Conservation (phyloP, 2,888 invertebrate genomes). For the Rhimphoctona megacephalus region DNA sequence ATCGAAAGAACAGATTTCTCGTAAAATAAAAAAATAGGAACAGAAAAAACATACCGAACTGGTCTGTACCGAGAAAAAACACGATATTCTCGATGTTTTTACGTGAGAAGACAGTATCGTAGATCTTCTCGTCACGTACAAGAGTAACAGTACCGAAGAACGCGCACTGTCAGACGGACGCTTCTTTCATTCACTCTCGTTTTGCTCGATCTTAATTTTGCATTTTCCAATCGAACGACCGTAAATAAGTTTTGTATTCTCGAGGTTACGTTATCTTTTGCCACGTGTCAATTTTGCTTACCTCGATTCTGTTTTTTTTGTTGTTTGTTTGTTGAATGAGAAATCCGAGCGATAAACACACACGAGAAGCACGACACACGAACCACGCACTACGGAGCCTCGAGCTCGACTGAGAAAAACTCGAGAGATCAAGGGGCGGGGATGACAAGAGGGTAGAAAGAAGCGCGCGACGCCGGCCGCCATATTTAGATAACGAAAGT, state of each 20-base stretch:
- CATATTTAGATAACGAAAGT: constrained; percentile 49
- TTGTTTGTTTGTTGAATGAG: constrained; percentile 63
- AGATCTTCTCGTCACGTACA: constrained; percentile 13
- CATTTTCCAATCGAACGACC: constrained; percentile 8
- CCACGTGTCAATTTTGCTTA: constrained; percentile 70
- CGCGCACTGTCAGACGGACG: constrained; percentile 43
- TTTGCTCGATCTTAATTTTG: background rate
- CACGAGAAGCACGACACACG: constrained; percentile 70
- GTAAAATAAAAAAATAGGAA: background rate
- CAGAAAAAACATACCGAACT: background rate
- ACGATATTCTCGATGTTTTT: constrained; percentile 18
- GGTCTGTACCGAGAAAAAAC: background rate
- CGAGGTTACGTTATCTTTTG: constrained; percentile 11
- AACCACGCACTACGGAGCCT: constrained; percentile 74
- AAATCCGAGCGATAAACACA: constrained; percentile 72
- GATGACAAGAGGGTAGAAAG: constrained; percentile 16
- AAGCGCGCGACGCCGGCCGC: constrained; percentile 52
- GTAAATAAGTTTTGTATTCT: constrained; percentile 21
- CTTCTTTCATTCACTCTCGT: constrained; percentile 24
- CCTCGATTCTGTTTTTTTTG: constrained; percentile 70
- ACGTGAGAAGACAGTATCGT: background rate
- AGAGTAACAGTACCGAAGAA: constrained; percentile 18
- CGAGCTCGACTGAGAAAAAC: constrained; percentile 78
- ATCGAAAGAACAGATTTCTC: background rate
- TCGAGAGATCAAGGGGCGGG: constrained; percentile 42